Base-by-base conservation (phyloP, 2,113 vertebrate species). In the Oncorhynchus clarkii region DNA sequence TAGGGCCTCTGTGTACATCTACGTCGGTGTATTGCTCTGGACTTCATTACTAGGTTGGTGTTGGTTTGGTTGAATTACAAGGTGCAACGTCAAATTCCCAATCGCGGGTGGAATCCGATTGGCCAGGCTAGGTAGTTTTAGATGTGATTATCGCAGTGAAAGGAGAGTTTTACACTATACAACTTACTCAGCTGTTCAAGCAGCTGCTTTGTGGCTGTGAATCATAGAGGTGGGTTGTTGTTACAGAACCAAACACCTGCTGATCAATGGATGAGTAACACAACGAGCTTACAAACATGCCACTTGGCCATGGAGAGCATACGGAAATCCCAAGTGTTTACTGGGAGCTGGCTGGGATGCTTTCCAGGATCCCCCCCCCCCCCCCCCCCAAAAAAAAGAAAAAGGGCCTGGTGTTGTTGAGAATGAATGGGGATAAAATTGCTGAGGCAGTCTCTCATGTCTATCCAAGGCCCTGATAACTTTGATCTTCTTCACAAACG, bases 401-500 rank as follows among this genome's bases (percentile, higher is more conserved):
- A 84, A 82, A 84, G 84, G 79, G 77, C 81, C 80, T 73, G 74
- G 70, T 80, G 81, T 86, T 88, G 87, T 88, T 81, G 80, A 84
- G 84, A 87, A 78, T 84, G 90, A 91, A 84, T 88, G 83, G 82
- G 80, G 85, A 90, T 80, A 90, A 91, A 89, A 90, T 90, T 91
- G 87, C 82, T 83, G 82, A 80, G 84, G 81, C 77, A 77, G 76
- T 51, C 80, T 91, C 91, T 92, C 87, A 93, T 92, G 88, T 91
- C 90, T 84, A 79, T 90, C 93, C 92, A 93, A 92, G 88, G 85
- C 84, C 85, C 85, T 57, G 22, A 82, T 83, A 86, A 87, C 89
- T 92, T 91, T 93, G 93, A 93, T 93, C 89, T 89, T 82, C 86
- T 85, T 84, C 77, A 88, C 87, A 90, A 88, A 87, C 90, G 89